These are phyloP conservation scores for Darevskia nairensis DNA, from an alignment of 2,797 vertebrate genomes.

Conservation along the genomic window DNA sequence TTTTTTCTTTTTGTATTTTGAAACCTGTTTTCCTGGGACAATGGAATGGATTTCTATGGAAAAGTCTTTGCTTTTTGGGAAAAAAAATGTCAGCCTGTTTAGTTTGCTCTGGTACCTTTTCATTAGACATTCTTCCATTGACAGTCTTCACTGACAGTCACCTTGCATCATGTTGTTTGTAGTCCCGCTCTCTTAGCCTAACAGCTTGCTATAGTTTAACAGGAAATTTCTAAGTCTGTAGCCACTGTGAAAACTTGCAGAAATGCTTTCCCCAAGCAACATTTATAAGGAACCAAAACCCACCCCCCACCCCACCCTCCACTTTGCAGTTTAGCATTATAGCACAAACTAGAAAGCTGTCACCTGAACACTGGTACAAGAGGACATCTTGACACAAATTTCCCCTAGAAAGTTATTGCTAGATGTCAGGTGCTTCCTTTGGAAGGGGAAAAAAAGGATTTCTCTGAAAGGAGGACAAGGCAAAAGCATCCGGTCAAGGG, in stretches of 20 bases:
- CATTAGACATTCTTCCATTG: neutral
- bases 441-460: neutral
- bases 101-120: neutral
- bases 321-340: neutral
- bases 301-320: neutral
- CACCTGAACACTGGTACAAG: neutral
- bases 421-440: neutral
- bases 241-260: neutral
- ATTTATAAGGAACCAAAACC: neutral
- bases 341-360: neutral
- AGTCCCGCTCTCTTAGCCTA: neutral
- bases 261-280: neutral
- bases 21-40: neutral
- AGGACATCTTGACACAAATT: neutral
- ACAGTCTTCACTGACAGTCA: neutral
- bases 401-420: neutral
- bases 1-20: neutral
- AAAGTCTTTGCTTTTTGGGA: neutral
- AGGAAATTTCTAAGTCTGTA: neutral
- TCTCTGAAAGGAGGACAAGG: neutral
- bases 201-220: neutral
- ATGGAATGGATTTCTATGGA: neutral
- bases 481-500: neutral
- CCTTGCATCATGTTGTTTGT: neutral
- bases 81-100: neutral